A percentile compares a stretch with the other conserved stretches of the same genome.
Evolutionary conservation across 2,797 vertebrate species (phyloP).

Genomic region (Valencia hispanica): DNA sequence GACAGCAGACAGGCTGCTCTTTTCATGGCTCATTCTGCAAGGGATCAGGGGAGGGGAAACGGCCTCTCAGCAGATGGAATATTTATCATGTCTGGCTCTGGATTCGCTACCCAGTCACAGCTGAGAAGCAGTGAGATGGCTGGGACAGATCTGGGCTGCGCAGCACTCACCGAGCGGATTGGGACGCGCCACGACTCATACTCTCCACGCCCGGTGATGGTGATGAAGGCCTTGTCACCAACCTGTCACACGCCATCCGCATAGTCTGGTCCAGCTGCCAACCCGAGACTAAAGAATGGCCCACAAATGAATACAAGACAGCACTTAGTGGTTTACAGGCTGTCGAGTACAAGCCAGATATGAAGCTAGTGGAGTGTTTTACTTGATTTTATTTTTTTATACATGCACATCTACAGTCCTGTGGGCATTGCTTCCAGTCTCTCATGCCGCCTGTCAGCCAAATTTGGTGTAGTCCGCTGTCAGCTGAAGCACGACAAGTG

Average conservation of each 20-base stretch:
- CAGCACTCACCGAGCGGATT: conserved; percentile 33
- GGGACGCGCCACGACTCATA: conserved; percentile 26
- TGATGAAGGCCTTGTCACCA: conserved; percentile 69
- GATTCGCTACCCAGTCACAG: conserved; percentile 54
- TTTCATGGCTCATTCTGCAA: conserved; percentile 73
- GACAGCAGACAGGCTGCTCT: conserved; percentile 61
- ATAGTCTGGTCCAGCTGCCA: conserved; percentile 17
- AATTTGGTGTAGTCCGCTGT: conserved; percentile 32
- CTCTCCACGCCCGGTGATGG: conserved; percentile 28
- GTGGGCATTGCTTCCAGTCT: conserved; percentile 27
- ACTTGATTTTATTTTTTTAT: background rate
- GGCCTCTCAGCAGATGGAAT: conserved; percentile 73
- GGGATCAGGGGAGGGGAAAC: conserved; percentile 59
- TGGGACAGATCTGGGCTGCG: conserved; percentile 67
- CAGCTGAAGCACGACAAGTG: conserved; percentile 32
- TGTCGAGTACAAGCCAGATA: conserved; percentile 26
- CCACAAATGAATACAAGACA: conserved; percentile 62
- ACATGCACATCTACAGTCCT: conserved; percentile 17
- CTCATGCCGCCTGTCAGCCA: conserved; percentile 33
- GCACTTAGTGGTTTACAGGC: conserved; percentile 42
- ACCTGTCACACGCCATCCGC: conserved; percentile 50
- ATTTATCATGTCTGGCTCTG: conserved; percentile 69
- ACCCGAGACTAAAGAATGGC: conserved; percentile 25
- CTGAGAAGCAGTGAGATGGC: conserved; percentile 55
- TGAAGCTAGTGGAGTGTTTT: background rate